phyloP scores from a whole-genome alignment of 2,888 invertebrate species.

The Athalia circularis region DNA sequence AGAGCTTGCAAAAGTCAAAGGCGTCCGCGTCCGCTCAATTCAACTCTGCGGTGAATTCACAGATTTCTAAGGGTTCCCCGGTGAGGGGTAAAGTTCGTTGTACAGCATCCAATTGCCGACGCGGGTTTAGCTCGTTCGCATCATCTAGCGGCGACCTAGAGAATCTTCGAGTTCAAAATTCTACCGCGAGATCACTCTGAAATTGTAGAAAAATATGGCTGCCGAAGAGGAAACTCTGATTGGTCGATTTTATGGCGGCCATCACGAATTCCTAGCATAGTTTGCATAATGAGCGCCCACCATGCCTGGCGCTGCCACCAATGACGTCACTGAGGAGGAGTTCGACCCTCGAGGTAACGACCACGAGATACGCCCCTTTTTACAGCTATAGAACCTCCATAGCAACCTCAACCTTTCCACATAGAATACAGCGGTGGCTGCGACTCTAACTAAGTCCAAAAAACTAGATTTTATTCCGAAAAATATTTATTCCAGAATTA shows the following conservation, averaged over 20 bases:
- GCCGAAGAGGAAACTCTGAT: constrained; percentile 65
- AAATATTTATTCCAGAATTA: too few relatives aligned
- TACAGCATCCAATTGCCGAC: constrained; percentile 54
- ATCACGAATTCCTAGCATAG: constrained; percentile 73
- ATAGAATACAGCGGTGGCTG: background rate
- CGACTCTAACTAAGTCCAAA: too few relatives aligned
- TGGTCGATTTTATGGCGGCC: constrained; percentile 75
- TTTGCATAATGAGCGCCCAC: constrained; percentile 66
- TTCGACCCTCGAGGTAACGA: constrained; percentile 14
- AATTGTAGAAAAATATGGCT: constrained; percentile 65
- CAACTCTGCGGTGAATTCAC: background rate
- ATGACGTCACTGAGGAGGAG: constrained; percentile 64
- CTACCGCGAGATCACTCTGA: constrained; percentile 66
- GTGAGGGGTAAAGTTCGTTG: background rate
- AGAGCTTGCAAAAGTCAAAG: background rate
- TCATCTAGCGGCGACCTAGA: constrained; percentile 62
- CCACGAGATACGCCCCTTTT: constrained; percentile 7
- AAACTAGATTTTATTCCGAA: too few relatives aligned
- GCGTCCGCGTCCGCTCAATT: background rate
- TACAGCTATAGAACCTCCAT: background rate
- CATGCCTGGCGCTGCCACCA: constrained; percentile 70
- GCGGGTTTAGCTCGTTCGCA: constrained; percentile 50
- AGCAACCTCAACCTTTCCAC: background rate
- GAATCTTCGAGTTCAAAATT: constrained; percentile 60
- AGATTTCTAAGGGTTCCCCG: constrained; percentile 2